Base-by-base conservation (phyloP, 2,797 vertebrate species). In the Anas georgica region DNA sequence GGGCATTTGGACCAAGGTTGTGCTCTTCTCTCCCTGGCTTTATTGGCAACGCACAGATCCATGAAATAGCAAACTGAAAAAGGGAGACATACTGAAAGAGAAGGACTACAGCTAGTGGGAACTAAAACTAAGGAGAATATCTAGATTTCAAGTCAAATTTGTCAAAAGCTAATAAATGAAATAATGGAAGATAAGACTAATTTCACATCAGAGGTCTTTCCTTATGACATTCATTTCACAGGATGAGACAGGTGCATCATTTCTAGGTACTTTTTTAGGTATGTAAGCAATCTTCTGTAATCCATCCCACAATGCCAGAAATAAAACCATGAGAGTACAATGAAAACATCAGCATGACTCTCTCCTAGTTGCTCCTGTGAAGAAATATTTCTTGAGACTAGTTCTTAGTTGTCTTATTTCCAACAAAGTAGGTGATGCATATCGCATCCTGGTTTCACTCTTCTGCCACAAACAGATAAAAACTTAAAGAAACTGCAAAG, bases 141-240 rank as follows among this genome's bases (percentile, higher is more conserved):
- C 87, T 31, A 67, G 26, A 56, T 83, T 90, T 90, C 46, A 83
- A 78, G n/a, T 59, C 20, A 62, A 74, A 77, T 70, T 52, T 48
- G 26, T 35, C 17, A 55, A 62, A 75, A 76, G 16, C 1, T 48
- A 76, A 46, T 1, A 72, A 7, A 7, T 2, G 4, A 4, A 78
- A 78, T 58, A 79, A 48, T 2, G 7, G 21, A 37, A 80, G 70
- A 67, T 22, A 52, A 56, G 54, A 48, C 6, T 43, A 17, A 73
- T 81, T 56, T 72, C n/a, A n/a, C 8, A n/a, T 59, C 62, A 26
- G 41, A 83, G 6, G 37, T 77, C 33, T 79, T 63, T 35, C 26
- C 6, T 77, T 31, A 50, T 0, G 7, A 74, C 76, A 12, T 60
- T 58, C 39, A 54, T 81, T 67, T 74, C 46, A 41, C 9, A 23